A percentile compares a stretch with the other conserved stretches of the same genome.
Evolutionary conservation across 92 coral and sea anemone genomes (phyloP).

Genomic region (Pocillopora grandis): DNA sequence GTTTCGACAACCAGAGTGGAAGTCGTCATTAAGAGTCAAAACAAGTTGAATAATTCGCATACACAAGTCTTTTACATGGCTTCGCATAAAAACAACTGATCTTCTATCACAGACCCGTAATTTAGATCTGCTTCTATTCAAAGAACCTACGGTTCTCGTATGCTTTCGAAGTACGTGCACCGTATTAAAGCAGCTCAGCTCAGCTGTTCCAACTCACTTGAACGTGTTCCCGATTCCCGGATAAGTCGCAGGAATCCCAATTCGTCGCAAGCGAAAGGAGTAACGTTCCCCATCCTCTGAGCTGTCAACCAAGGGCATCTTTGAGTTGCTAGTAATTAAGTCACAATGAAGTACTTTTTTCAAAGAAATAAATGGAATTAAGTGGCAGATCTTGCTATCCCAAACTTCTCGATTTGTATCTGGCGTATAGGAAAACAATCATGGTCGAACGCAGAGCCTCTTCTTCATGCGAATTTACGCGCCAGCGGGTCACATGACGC

Average conservation of each 20-base stretch:
- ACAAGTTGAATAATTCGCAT: too few species aligned
- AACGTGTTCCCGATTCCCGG: conserved; percentile 72
- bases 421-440: not conserved
- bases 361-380: not conserved
- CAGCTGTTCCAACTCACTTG: conserved; percentile 43
- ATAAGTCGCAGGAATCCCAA: conserved; percentile 64
- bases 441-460: conserved; percentile 34
- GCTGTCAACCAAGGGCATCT: conserved; percentile 43
- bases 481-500: conserved; percentile 28
- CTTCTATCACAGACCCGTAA: too few species aligned
- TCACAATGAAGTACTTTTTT: not conserved
- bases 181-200: not conserved
- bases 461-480: conserved; percentile 43
- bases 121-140: too few species aligned
- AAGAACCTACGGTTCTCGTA: too few species aligned
- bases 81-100: too few species aligned
- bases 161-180: too few species aligned
- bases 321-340: not conserved
- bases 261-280: conserved; percentile 68
- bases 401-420: not conserved
- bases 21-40: too few species aligned
- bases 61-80: too few species aligned
- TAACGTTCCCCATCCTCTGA: conserved; percentile 26
- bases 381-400: too few species aligned
- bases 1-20: too few species aligned